These are phyloP conservation scores for Ranitomeya variabilis DNA, from an alignment of 2,113 vertebrate genomes.

Conservation along the genomic window DNA sequence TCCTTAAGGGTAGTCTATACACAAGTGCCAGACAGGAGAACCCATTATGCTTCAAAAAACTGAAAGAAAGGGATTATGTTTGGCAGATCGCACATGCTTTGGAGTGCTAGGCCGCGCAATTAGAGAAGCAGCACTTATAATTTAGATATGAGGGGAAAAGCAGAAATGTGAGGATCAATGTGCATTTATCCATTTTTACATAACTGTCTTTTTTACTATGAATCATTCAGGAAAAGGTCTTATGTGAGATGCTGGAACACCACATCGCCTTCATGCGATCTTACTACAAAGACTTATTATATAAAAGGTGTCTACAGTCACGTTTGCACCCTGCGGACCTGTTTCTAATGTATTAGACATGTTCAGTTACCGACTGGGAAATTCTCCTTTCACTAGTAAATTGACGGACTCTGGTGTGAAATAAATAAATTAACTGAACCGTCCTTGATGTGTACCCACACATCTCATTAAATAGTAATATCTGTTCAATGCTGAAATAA, in stretches of 20 bases:
- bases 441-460: background rate
- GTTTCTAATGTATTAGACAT: background rate
- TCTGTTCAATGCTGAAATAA: constrained; percentile 11
- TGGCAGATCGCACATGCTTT: constrained; percentile 9
- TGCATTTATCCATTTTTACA: background rate
- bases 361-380: background rate
- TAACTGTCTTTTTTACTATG: background rate
- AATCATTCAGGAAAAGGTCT: background rate
- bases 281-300: constrained; percentile 16
- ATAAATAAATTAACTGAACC: constrained; percentile 26
- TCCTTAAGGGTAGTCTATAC: constrained; percentile 40
- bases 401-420: constrained; percentile 16
- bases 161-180: background rate
- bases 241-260: background rate
- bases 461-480: constrained; percentile 13
- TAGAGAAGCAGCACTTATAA: background rate
- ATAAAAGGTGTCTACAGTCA: constrained; percentile 13
- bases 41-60: constrained; percentile 30
- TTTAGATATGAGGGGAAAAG: background rate
- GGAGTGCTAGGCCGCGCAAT: background rate
- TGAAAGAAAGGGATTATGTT: constrained; percentile 23
- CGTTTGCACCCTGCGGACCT: constrained; percentile 14
- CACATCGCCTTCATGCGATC: background rate
- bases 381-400: constrained; percentile 11
- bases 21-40: constrained; percentile 15